Base-by-base conservation (phyloP, 2,888 invertebrate species). In the Cosmia trapezina region DNA sequence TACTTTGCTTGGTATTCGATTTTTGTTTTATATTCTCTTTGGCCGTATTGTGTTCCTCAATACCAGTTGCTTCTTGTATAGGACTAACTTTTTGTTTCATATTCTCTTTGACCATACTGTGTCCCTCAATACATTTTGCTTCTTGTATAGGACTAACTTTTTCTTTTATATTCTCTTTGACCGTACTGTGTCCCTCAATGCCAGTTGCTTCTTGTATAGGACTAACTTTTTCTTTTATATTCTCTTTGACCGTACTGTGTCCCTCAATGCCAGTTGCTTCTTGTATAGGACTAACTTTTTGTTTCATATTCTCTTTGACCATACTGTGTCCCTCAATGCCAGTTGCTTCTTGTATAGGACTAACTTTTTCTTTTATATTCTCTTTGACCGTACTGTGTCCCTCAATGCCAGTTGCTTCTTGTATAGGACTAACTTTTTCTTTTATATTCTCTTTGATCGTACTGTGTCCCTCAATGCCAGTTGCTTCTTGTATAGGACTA, bases 221-320 rank as follows among this genome's bases (percentile, higher is more conserved):
- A 59, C 0, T 45, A 45, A 68, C 33, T 72, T 73, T 80, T 9
- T 78, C 70, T 56, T 41, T 57, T 2, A 11, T 43, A 45, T 45
- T 61, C 28, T 43, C 43, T 45, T 45, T 45, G 7, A 28, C 12
- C 7, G 0, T 61, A 45, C 7, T 19, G 28, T 19, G 17, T 45
- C 22, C 22, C 12, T 19, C 17, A 45, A 28, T 28, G 45, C 28
- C 12, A 45, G 2, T 45, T 61, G 45, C 61, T 62, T 62, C 28
- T 28, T 33, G 47, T 47, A 47, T 14, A 62, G 8, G 9, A 59
- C 1, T 45, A 45, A 68, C 33, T 72, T 73, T 80, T 9, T 78
- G 71, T 56, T 41, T 57, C 4, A 11, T 43, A 45, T 45, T 61
- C 28, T 43, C 61, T 28, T 45, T 45, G 7, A 28, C 12, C 12